Evolutionary conservation across 2,888 invertebrate species (phyloP), one percentile per base, ranked within the genome.

Genomic region (Drosophila mulleri): DNA sequence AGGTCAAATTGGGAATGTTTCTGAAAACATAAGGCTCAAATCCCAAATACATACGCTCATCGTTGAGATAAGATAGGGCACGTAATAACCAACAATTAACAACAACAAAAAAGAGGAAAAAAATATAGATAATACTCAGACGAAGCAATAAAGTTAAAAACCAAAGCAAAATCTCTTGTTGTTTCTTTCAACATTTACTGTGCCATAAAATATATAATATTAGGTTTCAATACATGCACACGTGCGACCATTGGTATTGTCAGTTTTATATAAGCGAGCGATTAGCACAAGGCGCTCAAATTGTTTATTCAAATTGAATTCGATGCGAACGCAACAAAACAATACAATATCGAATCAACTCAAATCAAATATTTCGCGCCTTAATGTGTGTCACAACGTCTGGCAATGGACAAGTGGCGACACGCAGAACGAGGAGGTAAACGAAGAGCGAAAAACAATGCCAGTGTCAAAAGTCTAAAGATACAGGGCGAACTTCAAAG

Each of bases 301-400:
- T 79, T 79, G 79, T 75, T 89, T 87, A 85, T 89, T 84, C 75
- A 87, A 89, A 89, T 86, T 59, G 66, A 80, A 72, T 63, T 78
- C 57, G 54, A 47, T 71, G 52, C 71, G 60, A 60, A 23, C 54
- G 56, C 50, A 63, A 12, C 48, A 8, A 12, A 64, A 67, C 63
- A 62, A 61, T 42, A 50, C 11, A n/a, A 32, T 64, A 66, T 82
- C 72, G 72, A 85, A 71, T 72, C 37, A 14, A 48, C 29, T n/a
- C 48, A 18, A 64, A 66, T 85, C 72, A 75, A 85, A 71, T 72
- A 66, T 54, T 82, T 85, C 59, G 67, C 65, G 56, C 58, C 65
- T 67, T 48, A 70, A 75, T 82, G 50, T 82, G 65, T 88, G 85
- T 88, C 83, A 84, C 42, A 16, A 35, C 54, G 69, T 69, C 64